A percentile compares a stretch with the other conserved stretches of the same genome.
Conservation (phyloP, 2,888 invertebrate species). For the Abscondita cerata region DNA sequence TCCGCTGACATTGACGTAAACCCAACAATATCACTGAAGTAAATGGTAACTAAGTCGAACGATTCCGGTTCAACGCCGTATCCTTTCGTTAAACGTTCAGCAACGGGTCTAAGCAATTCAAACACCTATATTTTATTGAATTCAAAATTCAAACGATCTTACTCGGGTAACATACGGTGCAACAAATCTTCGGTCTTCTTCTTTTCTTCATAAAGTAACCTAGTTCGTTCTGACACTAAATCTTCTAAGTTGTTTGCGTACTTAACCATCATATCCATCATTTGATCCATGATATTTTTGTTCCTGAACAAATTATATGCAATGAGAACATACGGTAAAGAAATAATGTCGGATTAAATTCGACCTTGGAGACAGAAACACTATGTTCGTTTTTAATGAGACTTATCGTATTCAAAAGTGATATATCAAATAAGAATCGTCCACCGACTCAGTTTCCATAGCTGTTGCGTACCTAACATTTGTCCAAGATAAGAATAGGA, state of each 20-base stretch:
- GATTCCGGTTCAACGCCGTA: conserved; percentile 92
- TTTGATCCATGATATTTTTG: conserved; percentile 94
- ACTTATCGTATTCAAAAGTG: too few species aligned
- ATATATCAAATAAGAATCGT: too few species aligned
- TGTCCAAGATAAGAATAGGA: too few species aligned
- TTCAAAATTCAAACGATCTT: conserved; percentile 52
- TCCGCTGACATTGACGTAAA: conserved; percentile 96
- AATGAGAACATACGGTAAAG: too few species aligned
- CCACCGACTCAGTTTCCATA: too few species aligned
- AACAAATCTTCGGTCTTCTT: conserved; percentile 92
- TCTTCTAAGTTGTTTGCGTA: conserved; percentile 95
- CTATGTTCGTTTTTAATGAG: too few species aligned
- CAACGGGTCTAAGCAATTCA: conserved; percentile 74
- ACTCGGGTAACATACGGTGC: conserved; percentile 94
- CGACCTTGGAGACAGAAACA: too few species aligned
- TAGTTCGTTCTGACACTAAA: conserved; percentile 90
- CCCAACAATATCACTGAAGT: conserved; percentile 97
- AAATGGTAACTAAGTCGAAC: conserved; percentile 93
- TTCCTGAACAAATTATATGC: conserved; percentile 68
- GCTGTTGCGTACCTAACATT: too few species aligned
- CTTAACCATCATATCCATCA: conserved; percentile 98
- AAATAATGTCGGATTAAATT: too few species aligned
- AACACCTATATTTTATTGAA: background rate
- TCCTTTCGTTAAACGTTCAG: conserved; percentile 84
- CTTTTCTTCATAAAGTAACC: conserved; percentile 89